A percentile compares a stretch with the other conserved stretches of the same genome.
Evolutionary conservation across 92 coral and sea anemone genomes (phyloP).

Genomic region (Zoanthus sociatus): DNA sequence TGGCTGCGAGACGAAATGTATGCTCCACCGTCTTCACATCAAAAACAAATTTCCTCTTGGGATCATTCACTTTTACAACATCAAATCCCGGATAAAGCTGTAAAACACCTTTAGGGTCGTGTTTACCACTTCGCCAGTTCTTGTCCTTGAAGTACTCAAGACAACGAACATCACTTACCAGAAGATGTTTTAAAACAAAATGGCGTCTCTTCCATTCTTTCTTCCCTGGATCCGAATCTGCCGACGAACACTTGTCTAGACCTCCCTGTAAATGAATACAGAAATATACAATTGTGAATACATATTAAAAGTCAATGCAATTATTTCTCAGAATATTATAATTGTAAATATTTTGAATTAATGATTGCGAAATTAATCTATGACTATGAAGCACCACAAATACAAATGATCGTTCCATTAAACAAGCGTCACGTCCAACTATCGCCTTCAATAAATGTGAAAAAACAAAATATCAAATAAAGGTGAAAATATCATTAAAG

Average conservation of each 20-base stretch:
- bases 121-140: conserved; percentile 81
- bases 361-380: conserved; percentile 22
- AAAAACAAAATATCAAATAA: background rate
- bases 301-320: background rate
- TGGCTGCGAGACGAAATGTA: conserved; percentile 83
- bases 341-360: background rate
- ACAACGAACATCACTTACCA: conserved; percentile 82
- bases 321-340: background rate
- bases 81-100: conserved; percentile 93
- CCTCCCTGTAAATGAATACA: conserved; percentile 64
- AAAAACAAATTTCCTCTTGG: conserved; percentile 82
- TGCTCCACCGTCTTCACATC: conserved; percentile 94
- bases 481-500: background rate
- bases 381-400: background rate
- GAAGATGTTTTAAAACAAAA: conserved; percentile 90
- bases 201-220: conserved; percentile 94
- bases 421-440: background rate
- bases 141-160: conserved; percentile 85
- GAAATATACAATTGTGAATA: background rate
- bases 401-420: background rate
- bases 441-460: background rate
- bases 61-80: conserved; percentile 74
- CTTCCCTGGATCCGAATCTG: conserved; percentile 80
- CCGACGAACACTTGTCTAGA: conserved; percentile 82
- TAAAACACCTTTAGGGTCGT: conserved; percentile 90